phyloP scores from a whole-genome alignment of 1,140 invertebrate species.

The Riptortus pedestris region DNA sequence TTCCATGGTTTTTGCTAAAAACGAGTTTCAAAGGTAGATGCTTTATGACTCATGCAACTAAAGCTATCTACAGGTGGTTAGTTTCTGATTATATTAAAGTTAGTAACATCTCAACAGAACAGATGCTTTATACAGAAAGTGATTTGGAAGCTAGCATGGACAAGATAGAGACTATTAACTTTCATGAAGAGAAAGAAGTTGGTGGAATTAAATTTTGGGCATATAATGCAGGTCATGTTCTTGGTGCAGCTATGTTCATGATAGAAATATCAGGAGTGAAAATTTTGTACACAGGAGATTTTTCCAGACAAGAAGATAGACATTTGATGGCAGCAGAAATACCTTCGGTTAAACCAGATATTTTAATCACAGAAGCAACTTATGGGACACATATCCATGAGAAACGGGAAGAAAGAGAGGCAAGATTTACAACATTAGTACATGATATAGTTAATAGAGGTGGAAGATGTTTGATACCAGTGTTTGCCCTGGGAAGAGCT shows the following conservation, averaged over 20 bases:
- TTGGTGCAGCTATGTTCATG: constrained; percentile 99
- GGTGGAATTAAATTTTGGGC: constrained; percentile 96
- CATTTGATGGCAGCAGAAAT: constrained; percentile 99
- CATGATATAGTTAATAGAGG: constrained; percentile 93
- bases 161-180: constrained; percentile 96
- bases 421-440: constrained; percentile 85
- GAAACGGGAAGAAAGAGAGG: constrained; percentile 90
- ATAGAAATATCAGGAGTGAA: constrained; percentile 98
- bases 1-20: constrained; percentile 96
- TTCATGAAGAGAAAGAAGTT: constrained; percentile 96
- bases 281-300: constrained; percentile 94
- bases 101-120: constrained; percentile 92
- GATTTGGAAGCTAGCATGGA: constrained; percentile 97
- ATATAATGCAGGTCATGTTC: constrained; percentile 96
- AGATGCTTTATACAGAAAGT: constrained; percentile 95
- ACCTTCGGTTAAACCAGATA: constrained; percentile 88
- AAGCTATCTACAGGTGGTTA: constrained; percentile 98
- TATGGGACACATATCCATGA: constrained; percentile 99
- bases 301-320: constrained; percentile 94
- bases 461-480: constrained; percentile 94
- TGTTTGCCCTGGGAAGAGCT: constrained; percentile 94
- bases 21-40: constrained; percentile 96
- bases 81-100: constrained; percentile 99
- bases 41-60: constrained; percentile 99
- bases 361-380: constrained; percentile 96